Percentiles rank a stretch among this genome's conserved stretches.
phyloP scores from a whole-genome alignment of 2,888 invertebrate species.

The Stenichneumon culpator region DNA sequence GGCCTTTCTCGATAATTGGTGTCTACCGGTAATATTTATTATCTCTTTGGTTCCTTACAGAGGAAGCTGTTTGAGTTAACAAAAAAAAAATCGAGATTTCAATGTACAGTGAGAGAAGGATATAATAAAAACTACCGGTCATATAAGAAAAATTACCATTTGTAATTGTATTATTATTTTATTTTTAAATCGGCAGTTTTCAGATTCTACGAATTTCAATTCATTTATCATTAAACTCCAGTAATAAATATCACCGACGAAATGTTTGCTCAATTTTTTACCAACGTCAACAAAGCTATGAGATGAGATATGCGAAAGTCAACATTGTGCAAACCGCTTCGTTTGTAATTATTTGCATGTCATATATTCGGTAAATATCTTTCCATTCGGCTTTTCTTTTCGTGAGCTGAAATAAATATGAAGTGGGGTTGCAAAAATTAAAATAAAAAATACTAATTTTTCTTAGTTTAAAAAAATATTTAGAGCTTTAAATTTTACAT shows the following conservation, averaged over 20 bases:
- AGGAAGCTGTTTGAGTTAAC: too few species aligned
- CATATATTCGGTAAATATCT: not conserved
- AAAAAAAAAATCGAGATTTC: too few species aligned
- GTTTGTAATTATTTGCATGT: not conserved
- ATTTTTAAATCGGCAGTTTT: not conserved
- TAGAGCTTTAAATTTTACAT: not conserved
- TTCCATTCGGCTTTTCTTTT: not conserved
- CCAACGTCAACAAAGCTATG: not conserved
- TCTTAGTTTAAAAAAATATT: not conserved
- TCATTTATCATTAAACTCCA: too few species aligned
- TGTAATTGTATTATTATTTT: not conserved
- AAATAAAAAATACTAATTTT: not conserved
- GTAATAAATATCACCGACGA: not conserved
- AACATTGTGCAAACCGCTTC: not conserved
- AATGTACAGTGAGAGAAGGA: too few species aligned
- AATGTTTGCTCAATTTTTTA: not conserved
- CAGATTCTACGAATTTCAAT: too few species aligned
- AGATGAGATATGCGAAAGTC: not conserved
- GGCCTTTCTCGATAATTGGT: slow-evolving; percentile 39
- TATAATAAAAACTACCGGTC: too few species aligned
- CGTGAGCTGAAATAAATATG: not conserved
- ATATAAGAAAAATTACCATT: too few species aligned
- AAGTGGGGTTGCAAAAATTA: not conserved
- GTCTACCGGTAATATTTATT: slow-evolving; percentile 13
- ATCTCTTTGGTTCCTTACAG: not conserved